These are phyloP conservation scores for Dione vanillae DNA, from an alignment of 2,888 invertebrate genomes.

Conservation along the genomic window DNA sequence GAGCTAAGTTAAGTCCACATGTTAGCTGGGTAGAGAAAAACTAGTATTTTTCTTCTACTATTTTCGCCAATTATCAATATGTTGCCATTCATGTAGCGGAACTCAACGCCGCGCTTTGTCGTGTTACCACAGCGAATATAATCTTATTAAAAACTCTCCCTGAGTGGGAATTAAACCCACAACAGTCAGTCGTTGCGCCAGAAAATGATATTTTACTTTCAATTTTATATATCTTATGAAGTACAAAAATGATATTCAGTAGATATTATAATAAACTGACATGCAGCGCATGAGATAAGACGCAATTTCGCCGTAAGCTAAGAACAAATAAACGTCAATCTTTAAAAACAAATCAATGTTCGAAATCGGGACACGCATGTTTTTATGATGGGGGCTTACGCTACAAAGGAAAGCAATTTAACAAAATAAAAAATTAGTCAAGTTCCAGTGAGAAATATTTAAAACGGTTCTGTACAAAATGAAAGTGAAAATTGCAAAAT, in stretches of 20 bases:
- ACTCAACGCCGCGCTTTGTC: too few relatives aligned
- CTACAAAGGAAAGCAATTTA: constrained; percentile 82
- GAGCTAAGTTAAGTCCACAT: too few relatives aligned
- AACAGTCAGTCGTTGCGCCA: too few relatives aligned
- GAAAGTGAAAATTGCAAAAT: not conserved
- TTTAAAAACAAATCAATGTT: constrained; percentile 81
- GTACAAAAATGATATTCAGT: not conserved
- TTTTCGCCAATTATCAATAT: too few relatives aligned
- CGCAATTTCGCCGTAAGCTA: constrained; percentile 75
- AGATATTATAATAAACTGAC: constrained; percentile 30
- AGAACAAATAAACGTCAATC: constrained; percentile 77
- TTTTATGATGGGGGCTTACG: constrained; percentile 68
- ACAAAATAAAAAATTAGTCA: constrained; percentile 71
- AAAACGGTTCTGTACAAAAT: not conserved
- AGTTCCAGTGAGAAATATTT: constrained; percentile 2
- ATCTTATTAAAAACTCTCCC: too few relatives aligned
- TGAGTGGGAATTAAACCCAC: too few relatives aligned
- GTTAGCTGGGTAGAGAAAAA: too few relatives aligned
- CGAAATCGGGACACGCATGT: constrained; percentile 66
- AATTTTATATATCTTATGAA: too few relatives aligned
- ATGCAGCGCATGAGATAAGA: constrained; percentile 38
- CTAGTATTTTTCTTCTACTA: too few relatives aligned
- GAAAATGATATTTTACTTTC: not conserved
- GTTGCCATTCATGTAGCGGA: too few relatives aligned
- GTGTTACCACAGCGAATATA: too few relatives aligned